These are phyloP conservation scores for Tetragonisca angustula DNA, from an alignment of 2,888 invertebrate species.

Conservation along the genomic window DNA sequence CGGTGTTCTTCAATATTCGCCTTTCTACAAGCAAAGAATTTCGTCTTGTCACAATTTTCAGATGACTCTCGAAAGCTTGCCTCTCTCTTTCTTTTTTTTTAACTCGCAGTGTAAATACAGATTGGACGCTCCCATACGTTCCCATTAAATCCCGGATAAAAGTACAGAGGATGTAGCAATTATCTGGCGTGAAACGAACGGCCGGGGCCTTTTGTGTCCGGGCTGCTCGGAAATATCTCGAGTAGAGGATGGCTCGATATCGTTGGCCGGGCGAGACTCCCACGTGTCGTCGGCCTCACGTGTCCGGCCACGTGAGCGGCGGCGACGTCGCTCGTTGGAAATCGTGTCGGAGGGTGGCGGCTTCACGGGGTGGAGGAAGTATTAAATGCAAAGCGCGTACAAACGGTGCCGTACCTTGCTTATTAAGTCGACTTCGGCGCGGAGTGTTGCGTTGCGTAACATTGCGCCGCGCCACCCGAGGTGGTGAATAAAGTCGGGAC, in stretches of 20 bases:
- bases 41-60: too few species aligned
- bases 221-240: conserved; percentile 48
- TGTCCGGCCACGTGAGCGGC: conserved; percentile 67
- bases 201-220: conserved; percentile 29
- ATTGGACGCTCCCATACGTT: not conserved
- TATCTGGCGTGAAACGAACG: conserved; percentile 33
- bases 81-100: too few species aligned
- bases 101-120: not conserved
- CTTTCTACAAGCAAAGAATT: too few species aligned
- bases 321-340: conserved; percentile 26
- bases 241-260: conserved; percentile 46
- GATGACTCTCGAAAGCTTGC: too few species aligned
- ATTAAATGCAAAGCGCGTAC: conserved; percentile 55
- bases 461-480: too few species aligned
- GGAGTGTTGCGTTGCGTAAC: conserved; percentile 29
- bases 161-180: conserved; percentile 33
- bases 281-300: conserved; percentile 67
- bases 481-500: not conserved
- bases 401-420: conserved; percentile 33
- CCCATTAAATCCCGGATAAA: not conserved
- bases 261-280: conserved; percentile 34
- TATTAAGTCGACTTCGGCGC: conserved; percentile 28
- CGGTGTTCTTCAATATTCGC: too few species aligned
- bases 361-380: conserved; percentile 42
- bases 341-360: conserved; percentile 52